These are phyloP conservation scores for Brachionus manjavacas DNA, from an alignment of 1,140 invertebrate genomes.

Conservation along the genomic window DNA sequence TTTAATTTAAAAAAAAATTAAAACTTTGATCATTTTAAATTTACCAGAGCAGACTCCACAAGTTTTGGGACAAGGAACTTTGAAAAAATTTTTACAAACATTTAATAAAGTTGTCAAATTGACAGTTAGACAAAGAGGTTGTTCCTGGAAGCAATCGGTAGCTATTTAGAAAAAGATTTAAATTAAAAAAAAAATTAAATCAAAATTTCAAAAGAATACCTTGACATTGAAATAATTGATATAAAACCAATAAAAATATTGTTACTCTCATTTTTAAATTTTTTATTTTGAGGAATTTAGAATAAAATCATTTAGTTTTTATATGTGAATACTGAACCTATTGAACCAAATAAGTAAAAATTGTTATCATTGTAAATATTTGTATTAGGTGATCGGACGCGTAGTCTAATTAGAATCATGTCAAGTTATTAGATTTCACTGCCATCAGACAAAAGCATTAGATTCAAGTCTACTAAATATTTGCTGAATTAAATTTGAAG, in stretches of 20 bases:
- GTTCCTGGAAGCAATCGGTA: constrained; percentile 17
- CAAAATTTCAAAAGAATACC: neutral
- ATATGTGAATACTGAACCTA: neutral
- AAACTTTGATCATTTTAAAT: neutral
- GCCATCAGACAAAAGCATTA: neutral
- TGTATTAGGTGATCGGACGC: neutral
- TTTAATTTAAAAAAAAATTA: neutral
- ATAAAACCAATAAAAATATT: neutral
- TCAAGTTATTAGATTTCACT: neutral
- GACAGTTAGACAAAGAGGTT: constrained; percentile 17
- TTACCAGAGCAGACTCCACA: constrained; percentile 30
- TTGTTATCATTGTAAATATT: neutral
- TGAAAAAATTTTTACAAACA: constrained; percentile 35
- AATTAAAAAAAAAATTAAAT: too few species aligned
- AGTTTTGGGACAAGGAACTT: constrained; percentile 32
- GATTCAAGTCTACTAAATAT: neutral
- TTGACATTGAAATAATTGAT: neutral
- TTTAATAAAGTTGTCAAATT: constrained; percentile 33
- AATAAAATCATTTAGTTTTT: neutral
- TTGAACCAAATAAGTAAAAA: neutral
- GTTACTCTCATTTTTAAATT: neutral
- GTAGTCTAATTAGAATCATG: neutral
- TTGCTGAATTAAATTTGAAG: neutral
- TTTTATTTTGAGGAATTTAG: neutral
- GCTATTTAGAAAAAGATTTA: neutral